Evolutionary conservation across 2,888 invertebrate genomes (phyloP).

Genomic region (Sinotaia quadrata): DNA sequence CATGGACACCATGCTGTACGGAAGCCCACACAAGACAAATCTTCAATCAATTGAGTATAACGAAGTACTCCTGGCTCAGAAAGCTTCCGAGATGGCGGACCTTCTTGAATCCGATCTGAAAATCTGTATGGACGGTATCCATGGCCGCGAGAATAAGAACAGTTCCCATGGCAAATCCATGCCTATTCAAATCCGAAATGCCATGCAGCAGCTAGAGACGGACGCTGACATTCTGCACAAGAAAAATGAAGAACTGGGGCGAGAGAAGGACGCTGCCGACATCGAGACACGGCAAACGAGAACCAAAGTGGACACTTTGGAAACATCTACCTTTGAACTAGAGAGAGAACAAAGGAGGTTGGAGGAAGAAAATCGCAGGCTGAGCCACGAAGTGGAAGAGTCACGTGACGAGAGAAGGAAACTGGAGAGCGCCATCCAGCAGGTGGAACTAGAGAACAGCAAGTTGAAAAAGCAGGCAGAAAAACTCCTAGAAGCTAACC

Average conservation of each 20-base stretch:
- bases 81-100: conserved; percentile 16
- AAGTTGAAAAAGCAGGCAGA: conserved; percentile 28
- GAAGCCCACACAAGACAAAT: conserved; percentile 31
- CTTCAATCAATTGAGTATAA: conserved; percentile 28
- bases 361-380: conserved; percentile 29
- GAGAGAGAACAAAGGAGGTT: conserved; percentile 35
- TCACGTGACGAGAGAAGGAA: conserved; percentile 32
- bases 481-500: conserved; percentile 13
- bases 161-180: conserved; percentile 19
- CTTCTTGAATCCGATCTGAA: conserved; percentile 6
- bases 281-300: not conserved
- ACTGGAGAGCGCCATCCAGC: conserved; percentile 37
- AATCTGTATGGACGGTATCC: not conserved
- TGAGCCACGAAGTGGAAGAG: conserved; percentile 36
- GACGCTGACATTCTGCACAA: conserved; percentile 45
- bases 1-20: conserved; percentile 39
- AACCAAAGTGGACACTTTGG: conserved; percentile 16
- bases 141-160: not conserved
- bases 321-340: conserved; percentile 32
- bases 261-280: conserved; percentile 24
- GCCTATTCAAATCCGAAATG: conserved; percentile 32
- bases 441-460: conserved; percentile 36
- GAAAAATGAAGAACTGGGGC: conserved; percentile 20
- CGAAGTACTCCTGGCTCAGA: conserved; percentile 18
- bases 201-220: conserved; percentile 31